A percentile compares a stretch with the other conserved stretches of the same genome.
Evolutionary conservation across 2,113 vertebrate species (phyloP).

Genomic region (Periophthalmus modestus): DNA sequence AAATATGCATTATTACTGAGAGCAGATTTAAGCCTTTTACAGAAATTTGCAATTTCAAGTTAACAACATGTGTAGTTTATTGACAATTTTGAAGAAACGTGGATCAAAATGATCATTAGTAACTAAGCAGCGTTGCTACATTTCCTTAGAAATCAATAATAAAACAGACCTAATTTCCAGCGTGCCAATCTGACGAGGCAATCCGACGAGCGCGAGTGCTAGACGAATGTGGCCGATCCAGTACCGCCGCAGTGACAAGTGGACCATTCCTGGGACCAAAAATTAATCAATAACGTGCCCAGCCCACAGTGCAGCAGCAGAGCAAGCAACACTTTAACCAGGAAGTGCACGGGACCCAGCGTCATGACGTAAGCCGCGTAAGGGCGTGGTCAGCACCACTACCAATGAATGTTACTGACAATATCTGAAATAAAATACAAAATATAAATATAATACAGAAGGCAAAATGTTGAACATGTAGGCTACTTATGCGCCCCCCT

Average conservation of each 20-base stretch:
- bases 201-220: constrained; percentile 61
- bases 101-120: neutral
- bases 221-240: constrained; percentile 59
- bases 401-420: too few relatives aligned
- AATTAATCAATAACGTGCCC: neutral
- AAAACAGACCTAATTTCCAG: constrained; percentile 52
- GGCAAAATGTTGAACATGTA: too few relatives aligned
- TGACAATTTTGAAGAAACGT: neutral
- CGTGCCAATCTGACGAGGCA: constrained; percentile 43
- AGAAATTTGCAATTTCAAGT: too few relatives aligned
- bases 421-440: too few relatives aligned
- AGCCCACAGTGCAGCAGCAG: neutral
- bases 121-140: neutral
- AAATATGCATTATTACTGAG: too few relatives aligned
- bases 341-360: constrained; percentile 52
- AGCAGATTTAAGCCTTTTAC: too few relatives aligned
- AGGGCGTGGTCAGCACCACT: constrained; percentile 12
- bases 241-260: constrained; percentile 1
- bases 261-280: constrained; percentile 50
- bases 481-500: too few relatives aligned
- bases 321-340: constrained; percentile 28
- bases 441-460: too few relatives aligned
- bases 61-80: neutral
- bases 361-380: constrained; percentile 28
- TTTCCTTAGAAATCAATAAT: neutral